Evolutionary conservation across 2,888 invertebrate species (phyloP).

Genomic region (Hirtodrosophila duncani): DNA sequence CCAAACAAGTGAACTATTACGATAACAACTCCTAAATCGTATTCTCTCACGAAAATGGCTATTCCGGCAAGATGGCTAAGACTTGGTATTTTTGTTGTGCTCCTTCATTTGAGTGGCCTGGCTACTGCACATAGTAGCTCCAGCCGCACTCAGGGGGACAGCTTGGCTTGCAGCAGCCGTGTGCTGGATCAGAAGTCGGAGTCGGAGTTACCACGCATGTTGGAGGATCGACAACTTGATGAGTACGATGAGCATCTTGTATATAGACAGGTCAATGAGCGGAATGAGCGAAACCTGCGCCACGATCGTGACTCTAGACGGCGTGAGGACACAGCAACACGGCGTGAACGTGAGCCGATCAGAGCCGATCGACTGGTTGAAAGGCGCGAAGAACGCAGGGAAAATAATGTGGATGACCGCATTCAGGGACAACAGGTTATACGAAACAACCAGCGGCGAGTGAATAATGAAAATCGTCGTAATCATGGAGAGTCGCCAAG

Average conservation of each 20-base stretch:
- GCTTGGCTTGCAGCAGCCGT: conserved; percentile 17
- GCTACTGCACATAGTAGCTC: background rate
- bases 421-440: too few relatives aligned
- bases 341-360: too few relatives aligned
- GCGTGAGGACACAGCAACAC: background rate
- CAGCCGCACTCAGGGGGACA: conserved; percentile 1
- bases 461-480: too few relatives aligned
- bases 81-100: conserved; percentile 31
- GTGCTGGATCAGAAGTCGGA: conserved; percentile 5
- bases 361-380: too few relatives aligned
- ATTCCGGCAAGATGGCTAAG: conserved; percentile 37
- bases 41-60: conserved; percentile 26
- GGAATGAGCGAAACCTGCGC: background rate
- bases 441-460: too few relatives aligned
- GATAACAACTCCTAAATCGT: conserved; percentile 3
- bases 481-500: too few relatives aligned
- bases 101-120: conserved; percentile 28
- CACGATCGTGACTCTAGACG: too few relatives aligned
- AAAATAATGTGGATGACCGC: too few relatives aligned
- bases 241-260: conserved; percentile 57
- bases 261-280: conserved; percentile 46
- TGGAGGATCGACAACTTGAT: conserved; percentile 24
- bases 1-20: conserved; percentile 8
- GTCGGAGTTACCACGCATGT: conserved; percentile 1
- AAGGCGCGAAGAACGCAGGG: too few relatives aligned